These are phyloP conservation scores for Acholoe squamosa DNA, from an alignment of 2,888 invertebrate species.

Conservation along the genomic window DNA sequence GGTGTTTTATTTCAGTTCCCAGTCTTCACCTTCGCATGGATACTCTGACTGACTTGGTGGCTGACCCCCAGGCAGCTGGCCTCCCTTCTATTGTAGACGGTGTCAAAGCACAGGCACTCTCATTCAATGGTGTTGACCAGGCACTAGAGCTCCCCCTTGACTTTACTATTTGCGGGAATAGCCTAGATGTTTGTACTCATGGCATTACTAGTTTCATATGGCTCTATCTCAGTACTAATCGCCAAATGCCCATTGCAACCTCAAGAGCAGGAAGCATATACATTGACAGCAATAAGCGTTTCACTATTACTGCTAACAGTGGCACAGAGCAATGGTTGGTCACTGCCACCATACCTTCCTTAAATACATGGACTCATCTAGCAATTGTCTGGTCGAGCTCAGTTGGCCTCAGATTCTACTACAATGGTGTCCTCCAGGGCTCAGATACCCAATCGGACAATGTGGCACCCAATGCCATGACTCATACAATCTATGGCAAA, in stretches of 20 bases:
- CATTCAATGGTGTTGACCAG: slow-evolving; percentile 3
- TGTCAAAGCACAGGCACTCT: not conserved
- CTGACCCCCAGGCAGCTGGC: not conserved
- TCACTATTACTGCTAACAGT: not conserved
- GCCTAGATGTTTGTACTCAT: not conserved
- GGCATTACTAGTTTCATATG: not conserved
- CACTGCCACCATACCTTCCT: not conserved
- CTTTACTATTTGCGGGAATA: not conserved
- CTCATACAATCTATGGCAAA: not conserved
- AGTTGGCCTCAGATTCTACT: not conserved
- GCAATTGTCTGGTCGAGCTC: not conserved
- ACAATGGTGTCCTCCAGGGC: not conserved
- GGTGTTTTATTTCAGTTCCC: not conserved
- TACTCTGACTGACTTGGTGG: not conserved
- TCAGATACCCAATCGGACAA: not conserved
- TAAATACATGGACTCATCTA: not conserved
- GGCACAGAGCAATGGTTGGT: not conserved
- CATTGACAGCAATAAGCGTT: not conserved
- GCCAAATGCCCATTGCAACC: not conserved
- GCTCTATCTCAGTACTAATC: not conserved
- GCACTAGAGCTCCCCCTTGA: not conserved
- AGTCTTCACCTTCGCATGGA: not conserved
- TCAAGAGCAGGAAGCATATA: not conserved
- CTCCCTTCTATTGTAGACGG: not conserved
- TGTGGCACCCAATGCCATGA: not conserved